phyloP scores from a whole-genome alignment of 2,888 invertebrate species.

The Lacanobia oleracea region DNA sequence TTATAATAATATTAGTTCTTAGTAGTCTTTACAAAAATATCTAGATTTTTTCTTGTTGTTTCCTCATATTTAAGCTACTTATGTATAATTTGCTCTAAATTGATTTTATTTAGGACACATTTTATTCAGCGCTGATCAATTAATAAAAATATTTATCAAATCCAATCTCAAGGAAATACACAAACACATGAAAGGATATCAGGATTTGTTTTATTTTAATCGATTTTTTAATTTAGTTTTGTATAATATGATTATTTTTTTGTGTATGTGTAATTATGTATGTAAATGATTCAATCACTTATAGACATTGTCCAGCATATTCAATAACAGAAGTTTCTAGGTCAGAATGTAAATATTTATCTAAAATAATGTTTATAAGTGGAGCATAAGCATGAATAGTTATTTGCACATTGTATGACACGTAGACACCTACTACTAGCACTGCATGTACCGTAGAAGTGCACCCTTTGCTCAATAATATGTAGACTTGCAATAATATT shows the following conservation, averaged over 20 bases:
- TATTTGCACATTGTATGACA: conserved; percentile 78
- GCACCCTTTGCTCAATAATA: conserved; percentile 71
- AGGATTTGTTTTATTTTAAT: conserved; percentile 21
- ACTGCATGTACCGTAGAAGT: conserved; percentile 80
- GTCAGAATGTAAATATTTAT: conserved; percentile 36
- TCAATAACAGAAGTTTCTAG: not conserved
- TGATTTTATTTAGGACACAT: not conserved
- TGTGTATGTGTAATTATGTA: conserved; percentile 50
- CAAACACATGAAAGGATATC: not conserved
- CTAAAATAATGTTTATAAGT: conserved; percentile 58
- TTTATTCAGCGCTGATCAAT: conserved; percentile 51
- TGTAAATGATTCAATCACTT: conserved; percentile 47
- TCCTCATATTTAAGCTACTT: not conserved
- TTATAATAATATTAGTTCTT: not conserved
- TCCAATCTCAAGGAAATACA: conserved; percentile 17
- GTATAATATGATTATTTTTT: conserved; percentile 23
- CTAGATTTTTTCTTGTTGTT: not conserved
- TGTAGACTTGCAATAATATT: conserved; percentile 58
- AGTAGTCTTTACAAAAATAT: not conserved
- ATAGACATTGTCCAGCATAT: conserved; percentile 35
- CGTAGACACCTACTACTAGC: conserved; percentile 74
- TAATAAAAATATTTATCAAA: conserved; percentile 14
- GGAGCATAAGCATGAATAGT: conserved; percentile 69
- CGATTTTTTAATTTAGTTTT: conserved; percentile 25
- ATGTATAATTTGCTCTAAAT: not conserved